Conservation (phyloP, 2,888 invertebrate genomes). For the Pristionchus japonicus region DNA sequence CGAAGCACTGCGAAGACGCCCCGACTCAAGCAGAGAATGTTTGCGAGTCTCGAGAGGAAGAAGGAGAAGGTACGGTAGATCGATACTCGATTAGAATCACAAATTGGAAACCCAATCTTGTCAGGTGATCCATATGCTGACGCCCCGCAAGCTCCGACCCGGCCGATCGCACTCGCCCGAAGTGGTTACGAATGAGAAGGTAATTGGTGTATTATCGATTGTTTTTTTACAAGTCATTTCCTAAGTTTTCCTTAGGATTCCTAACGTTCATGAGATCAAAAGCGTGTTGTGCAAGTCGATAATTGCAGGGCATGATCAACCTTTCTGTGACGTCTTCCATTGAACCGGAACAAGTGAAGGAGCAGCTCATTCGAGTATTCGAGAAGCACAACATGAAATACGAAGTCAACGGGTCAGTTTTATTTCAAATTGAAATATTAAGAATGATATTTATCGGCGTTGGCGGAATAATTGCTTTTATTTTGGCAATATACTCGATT, state of each 20-base stretch:
- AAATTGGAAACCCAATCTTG: neutral
- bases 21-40: constrained; percentile 75
- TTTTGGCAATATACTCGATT: neutral
- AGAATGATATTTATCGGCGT: too few species aligned
- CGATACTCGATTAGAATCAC: neutral
- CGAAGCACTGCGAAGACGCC: constrained; percentile 64
- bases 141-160: constrained; percentile 78
- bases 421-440: neutral
- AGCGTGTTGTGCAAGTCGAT: neutral
- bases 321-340: constrained; percentile 83
- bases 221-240: neutral
- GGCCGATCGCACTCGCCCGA: constrained; percentile 64
- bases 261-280: neutral
- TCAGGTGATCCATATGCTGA: constrained; percentile 82
- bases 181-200: constrained; percentile 58
- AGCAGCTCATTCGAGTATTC: constrained; percentile 81
- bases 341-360: constrained; percentile 82
- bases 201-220: neutral
- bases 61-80: constrained; percentile 78
- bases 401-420: constrained; percentile 63
- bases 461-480: too few species aligned
- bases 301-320: constrained; percentile 81
- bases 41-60: constrained; percentile 84
- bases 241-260: neutral
- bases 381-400: constrained; percentile 64